Percentiles rank a stretch among this genome's conserved stretches.
phyloP scores from a whole-genome alignment of 1,140 invertebrate genomes.

The Pectinophora gossypiella region DNA sequence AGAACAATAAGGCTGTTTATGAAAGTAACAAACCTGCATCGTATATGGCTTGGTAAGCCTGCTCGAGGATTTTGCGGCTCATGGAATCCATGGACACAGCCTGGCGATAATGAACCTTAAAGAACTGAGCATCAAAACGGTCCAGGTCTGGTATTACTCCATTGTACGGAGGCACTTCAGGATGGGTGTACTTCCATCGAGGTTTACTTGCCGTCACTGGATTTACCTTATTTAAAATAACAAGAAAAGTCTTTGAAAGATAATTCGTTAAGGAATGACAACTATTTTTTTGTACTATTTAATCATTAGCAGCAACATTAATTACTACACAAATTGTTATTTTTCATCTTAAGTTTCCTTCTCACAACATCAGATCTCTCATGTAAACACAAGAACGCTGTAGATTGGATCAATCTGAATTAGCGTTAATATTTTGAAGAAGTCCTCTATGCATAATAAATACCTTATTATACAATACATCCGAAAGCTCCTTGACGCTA shows the following conservation, averaged over 20 bases:
- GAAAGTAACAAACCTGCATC: constrained; percentile 60
- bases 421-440: too few relatives aligned
- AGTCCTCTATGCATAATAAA: too few relatives aligned
- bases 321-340: too few relatives aligned
- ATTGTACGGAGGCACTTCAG: constrained; percentile 12
- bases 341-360: too few relatives aligned
- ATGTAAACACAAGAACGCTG: too few relatives aligned
- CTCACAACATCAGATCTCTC: too few relatives aligned
- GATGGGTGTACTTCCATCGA: constrained; percentile 21
- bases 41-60: constrained; percentile 60
- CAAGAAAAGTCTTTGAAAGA: too few relatives aligned
- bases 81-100: constrained; percentile 57
- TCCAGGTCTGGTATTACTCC: constrained; percentile 17
- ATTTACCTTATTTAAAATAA: constrained; percentile 26
- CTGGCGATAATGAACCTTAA: constrained; percentile 64
- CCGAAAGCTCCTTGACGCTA: background rate
- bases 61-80: constrained; percentile 54
- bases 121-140: constrained; percentile 61
- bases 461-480: constrained; percentile 12
- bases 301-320: too few relatives aligned
- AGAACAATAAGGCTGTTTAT: too few relatives aligned
- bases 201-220: constrained; percentile 13
- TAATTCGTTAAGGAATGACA: too few relatives aligned
- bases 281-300: too few relatives aligned
- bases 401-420: too few relatives aligned